phyloP scores from a whole-genome alignment of 2,113 vertebrate species.

The Melanerpes formicivorus region DNA sequence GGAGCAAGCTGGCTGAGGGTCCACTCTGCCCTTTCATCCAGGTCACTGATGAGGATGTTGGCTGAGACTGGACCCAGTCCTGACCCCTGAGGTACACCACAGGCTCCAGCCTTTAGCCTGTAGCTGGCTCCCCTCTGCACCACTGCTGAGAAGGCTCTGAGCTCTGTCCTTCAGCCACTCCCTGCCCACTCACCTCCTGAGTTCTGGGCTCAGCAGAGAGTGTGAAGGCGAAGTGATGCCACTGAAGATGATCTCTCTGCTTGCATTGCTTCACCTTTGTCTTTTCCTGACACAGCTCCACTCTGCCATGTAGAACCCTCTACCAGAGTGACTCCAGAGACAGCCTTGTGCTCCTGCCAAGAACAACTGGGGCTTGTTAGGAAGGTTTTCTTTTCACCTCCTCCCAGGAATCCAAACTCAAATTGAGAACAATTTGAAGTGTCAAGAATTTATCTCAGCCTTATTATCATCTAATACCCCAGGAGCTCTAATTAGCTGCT shows the following conservation, averaged over 20 bases:
- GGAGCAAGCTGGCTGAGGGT: no score
- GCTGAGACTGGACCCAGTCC: no score
- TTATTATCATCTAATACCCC: background rate
- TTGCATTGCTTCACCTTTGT: background rate
- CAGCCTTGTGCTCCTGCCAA: background rate
- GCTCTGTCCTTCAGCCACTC: no score
- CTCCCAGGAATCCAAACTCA: background rate
- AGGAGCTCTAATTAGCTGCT: background rate
- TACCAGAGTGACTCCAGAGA: background rate
- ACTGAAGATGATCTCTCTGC: background rate
- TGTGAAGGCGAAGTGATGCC: background rate
- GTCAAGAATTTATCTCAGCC: background rate
- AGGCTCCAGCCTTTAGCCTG: no score
- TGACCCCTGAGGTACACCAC: no score
- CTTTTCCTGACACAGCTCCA: background rate
- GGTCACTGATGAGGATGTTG: no score
- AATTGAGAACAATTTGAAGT: background rate
- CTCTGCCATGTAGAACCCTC: background rate
- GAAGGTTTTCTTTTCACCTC: background rate
- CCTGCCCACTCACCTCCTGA: no score
- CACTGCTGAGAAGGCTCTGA: no score
- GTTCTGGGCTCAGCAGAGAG: background rate
- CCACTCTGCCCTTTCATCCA: no score
- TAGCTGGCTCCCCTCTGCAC: no score
- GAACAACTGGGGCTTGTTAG: slow-evolving; percentile 9